phyloP scores from a whole-genome alignment of 2,113 vertebrate species.

The Pteronura brasiliensis region DNA sequence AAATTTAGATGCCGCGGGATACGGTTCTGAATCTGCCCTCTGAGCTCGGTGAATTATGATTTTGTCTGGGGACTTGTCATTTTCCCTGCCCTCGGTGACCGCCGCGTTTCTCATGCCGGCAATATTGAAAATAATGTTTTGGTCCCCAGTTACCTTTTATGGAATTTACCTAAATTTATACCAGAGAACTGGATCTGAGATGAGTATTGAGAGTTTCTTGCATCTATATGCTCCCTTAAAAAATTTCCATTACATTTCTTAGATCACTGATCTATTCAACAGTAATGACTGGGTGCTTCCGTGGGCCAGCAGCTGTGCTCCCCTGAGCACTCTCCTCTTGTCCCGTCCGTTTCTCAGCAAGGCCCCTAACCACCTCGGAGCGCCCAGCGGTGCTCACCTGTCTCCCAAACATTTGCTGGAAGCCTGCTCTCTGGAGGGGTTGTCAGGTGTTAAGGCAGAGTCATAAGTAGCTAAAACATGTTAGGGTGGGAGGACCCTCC shows the following conservation, averaged over 20 bases:
- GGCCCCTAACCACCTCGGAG: neutral
- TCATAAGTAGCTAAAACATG: neutral
- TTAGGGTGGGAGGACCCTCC: neutral
- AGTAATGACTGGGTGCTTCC: neutral
- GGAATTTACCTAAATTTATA: slow-evolving; percentile 25
- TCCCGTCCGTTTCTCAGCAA: neutral
- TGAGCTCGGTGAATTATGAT: slow-evolving; percentile 23
- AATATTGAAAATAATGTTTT: slow-evolving; percentile 42
- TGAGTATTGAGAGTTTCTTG: neutral
- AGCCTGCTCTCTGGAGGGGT: neutral
- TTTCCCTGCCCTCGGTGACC: neutral
- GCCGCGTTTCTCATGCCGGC: neutral
- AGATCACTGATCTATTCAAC: neutral
- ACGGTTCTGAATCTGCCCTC: slow-evolving; percentile 36
- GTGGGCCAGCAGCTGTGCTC: neutral
- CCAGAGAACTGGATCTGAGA: neutral
- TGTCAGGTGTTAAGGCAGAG: neutral
- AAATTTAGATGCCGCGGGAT: neutral
- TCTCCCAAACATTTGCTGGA: neutral
- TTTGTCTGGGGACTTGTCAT: slow-evolving; percentile 10
- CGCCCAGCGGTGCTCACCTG: neutral
- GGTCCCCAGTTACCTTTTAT: slow-evolving; percentile 41
- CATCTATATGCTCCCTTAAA: neutral
- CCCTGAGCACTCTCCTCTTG: neutral
- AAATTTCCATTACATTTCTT: neutral